Base-by-base conservation (phyloP, 2,113 vertebrate species). In the Empidonax traillii region DNA sequence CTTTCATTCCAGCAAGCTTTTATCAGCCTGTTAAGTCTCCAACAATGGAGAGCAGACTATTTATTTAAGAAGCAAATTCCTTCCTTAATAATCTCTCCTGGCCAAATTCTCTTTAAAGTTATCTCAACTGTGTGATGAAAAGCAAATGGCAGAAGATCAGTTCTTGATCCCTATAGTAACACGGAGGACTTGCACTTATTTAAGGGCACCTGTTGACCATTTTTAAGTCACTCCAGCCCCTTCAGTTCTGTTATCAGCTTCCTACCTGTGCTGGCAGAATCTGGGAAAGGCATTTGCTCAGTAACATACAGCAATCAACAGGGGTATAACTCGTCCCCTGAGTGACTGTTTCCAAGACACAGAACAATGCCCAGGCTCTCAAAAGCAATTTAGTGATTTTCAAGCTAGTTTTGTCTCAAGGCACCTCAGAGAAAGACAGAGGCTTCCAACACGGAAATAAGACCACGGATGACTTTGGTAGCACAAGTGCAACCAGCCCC, bases 1-100 rank as follows among this genome's bases (percentile, higher is more conserved):
- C 71, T 95, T 96, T 91, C 84, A 92, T 94, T 90, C 52, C 89
- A 59, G 39, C 3, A 1, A 75, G 93, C 76, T 96, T 94, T 94
- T 92, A 87, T 94, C 93, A 89, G 89, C 55, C 89, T 67, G 67
- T 67, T 93, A 96, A 95, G 75, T 68, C 94, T 75, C 68, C 44
- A 90, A 87, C 88, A 94, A 93, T 82, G 62, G 83, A 90, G 51
- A 88, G 74, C 58, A 93, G 81, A 69, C 85, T 82, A 96, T 94
- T 96, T 93, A 92, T 93, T 97, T 96, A 91, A 95, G 90, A 80
- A 93, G 76, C 56, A 93, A 96, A 93, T 95, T 93, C 85, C 71
- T 95, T 69, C 69, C 71, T 95, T 90, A 78, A 84, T 93, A 94
- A 95, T 95, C 90, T 96, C 92, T 77, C 91, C 69, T 66, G 28